These are phyloP conservation scores for Drosophila affinis DNA, from an alignment of 2,888 invertebrate species.

Conservation along the genomic window DNA sequence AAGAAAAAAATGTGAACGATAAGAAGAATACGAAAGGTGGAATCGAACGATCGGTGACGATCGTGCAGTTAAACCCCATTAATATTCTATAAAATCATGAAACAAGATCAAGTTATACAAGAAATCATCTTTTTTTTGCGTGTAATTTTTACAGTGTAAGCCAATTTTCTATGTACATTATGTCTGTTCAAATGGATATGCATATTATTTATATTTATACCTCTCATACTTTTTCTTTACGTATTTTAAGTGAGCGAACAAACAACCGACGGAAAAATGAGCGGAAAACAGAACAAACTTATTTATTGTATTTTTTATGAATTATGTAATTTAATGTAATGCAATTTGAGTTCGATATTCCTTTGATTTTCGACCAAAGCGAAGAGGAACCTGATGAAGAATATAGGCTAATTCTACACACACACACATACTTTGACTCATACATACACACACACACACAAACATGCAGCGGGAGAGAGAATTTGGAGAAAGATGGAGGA, in stretches of 20 bases:
- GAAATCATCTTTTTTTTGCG: conserved; percentile 55
- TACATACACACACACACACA: conserved; percentile 3
- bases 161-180: conserved; percentile 40
- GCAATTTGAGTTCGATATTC: conserved; percentile 39
- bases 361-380: conserved; percentile 48
- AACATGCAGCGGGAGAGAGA: not conserved
- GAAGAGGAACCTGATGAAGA: conserved; percentile 36
- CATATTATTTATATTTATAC: conserved; percentile 45
- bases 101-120: conserved; percentile 35
- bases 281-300: conserved; percentile 52
- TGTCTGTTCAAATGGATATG: conserved; percentile 36
- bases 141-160: conserved; percentile 64
- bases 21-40: not conserved
- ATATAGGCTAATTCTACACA: conserved; percentile 42
- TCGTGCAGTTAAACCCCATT: conserved; percentile 49
- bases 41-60: conserved; percentile 37
- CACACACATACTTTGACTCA: conserved; percentile 11
- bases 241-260: conserved; percentile 44
- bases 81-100: conserved; percentile 17
- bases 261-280: conserved; percentile 50
- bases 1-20: conserved; percentile 11
- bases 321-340: conserved; percentile 66
- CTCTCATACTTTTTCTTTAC: conserved; percentile 43
- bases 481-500: conserved; percentile 3
- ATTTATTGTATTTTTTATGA: conserved; percentile 73